Base-by-base conservation (phyloP, 1,140 invertebrate species). In the Hylyphantes graminicola region DNA sequence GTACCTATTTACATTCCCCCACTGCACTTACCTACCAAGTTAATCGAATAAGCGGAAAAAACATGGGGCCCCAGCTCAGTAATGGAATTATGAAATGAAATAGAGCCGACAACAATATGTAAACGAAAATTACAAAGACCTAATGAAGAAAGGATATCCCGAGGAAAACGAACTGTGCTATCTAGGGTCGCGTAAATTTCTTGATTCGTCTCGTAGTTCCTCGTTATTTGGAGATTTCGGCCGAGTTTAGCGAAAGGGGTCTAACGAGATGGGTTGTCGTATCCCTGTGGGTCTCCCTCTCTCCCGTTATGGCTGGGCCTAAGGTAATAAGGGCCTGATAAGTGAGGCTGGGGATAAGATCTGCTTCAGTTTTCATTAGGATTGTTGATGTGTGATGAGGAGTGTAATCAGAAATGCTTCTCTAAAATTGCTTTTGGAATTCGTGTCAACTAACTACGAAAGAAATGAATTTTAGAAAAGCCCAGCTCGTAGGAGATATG, bases 151-250 rank as follows among this genome's bases (percentile, higher is more conserved):
- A 54, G 35, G 74, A 61, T 64, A 35, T 35, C 57, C 15, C 15
- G 54, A 76, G 51, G 53, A 76, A 76, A 76, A 51, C 53, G 48
- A 63, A 53, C 57, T 35, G 19, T 74, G 53, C 54, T 64, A 63
- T 76, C 61, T 76, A 63, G 57, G 57, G n/a, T 61, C 51, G 54
- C 74, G 74, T 76, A 76, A 76, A 76, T 76, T 76, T 76, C 74
- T 76, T 76, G 57, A 61, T 76, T 76, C 59, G 51, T 76, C 74
- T 19, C 74, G 74, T 76, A 63, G 21, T 54, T 76, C 64, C 74
- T 76, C 74, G 74, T 76, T 76, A 76, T 76, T 76, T 76, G 57
- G 74, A 76, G 74, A 76, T 76, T 76, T 76, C 61, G 57, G 19
- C 48, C 64, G 59, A 76, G 74, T 76, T 76, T 64, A 76, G 74